phyloP scores from a whole-genome alignment of 1,140 invertebrate genomes.

The Sycophaga agraensis region DNA sequence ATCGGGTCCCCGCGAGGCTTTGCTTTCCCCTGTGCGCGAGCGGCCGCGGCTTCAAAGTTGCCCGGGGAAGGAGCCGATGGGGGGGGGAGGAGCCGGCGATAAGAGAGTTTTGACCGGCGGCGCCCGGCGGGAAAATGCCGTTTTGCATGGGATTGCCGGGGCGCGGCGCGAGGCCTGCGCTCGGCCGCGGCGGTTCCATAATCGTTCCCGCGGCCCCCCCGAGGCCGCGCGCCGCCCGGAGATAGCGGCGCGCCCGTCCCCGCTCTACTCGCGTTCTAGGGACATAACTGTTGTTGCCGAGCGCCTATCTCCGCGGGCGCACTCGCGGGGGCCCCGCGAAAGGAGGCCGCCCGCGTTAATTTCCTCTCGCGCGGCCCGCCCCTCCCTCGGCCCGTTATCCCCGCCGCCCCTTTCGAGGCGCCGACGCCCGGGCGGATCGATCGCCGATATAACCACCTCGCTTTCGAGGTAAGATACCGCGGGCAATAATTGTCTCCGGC shows the following conservation, averaged over 20 bases:
- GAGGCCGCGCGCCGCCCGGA: neutral
- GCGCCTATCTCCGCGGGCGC: no score
- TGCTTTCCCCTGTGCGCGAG: no score
- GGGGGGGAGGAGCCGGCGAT: no score
- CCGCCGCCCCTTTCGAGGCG: no score
- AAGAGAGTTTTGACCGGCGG: neutral
- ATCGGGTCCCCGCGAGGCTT: no score
- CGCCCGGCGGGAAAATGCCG: constrained; percentile 10
- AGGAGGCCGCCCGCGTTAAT: constrained; percentile 3
- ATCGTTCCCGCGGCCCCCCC: neutral
- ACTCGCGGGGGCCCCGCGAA: constrained; percentile 5
- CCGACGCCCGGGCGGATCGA: neutral
- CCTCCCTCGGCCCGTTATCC: neutral
- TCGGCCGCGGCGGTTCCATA: constrained; percentile 14
- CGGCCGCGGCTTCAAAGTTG: no score
- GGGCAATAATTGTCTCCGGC: no score
- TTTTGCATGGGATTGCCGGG: constrained; percentile 23
- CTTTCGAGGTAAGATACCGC: no score
- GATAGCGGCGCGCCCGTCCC: neutral
- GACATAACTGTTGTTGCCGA: constrained; percentile 24
- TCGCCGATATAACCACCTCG: neutral
- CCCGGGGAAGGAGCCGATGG: no score
- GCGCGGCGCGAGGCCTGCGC: no score
- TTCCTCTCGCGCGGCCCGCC: neutral
- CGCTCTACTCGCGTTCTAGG: neutral